Base-by-base conservation (phyloP, 2,888 invertebrate genomes). In the Drosophila koepferae region DNA sequence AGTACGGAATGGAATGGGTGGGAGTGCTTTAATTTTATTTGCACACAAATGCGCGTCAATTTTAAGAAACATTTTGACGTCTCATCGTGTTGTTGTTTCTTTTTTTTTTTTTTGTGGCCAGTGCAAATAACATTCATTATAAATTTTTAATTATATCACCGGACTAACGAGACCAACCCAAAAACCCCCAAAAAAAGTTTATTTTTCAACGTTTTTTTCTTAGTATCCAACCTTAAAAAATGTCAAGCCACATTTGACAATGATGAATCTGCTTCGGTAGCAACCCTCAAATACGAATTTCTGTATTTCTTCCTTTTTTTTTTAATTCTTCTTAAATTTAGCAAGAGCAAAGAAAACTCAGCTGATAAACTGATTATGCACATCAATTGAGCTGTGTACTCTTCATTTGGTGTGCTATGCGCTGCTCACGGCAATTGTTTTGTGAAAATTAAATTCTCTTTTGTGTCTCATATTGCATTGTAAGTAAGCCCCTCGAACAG, bases 71-170 rank as follows among this genome's bases (percentile, higher is more conserved):
- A 79, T 75, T 86, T 81, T 68, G 71, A 70, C 77, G 65, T 76
- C 78, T 74, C 72, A 58, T 72, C 76, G 76, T 59, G 58, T 71
- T 67, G 72, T 56, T 64, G 61, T 63, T 72, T 69, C 64, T 63
- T 76, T 64, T 59, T 63, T 72, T 69, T 62, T 63, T 76, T 64
- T 59, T 70, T 88, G 84, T 81, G 86, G 87, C 87, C 80, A 82
- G 77, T 77, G 86, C 82, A 90, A 90, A 90, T 90, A 90, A 87
- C 90, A 90, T 90, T 90, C 90, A 90, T 90, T 90, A 90, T 90
- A 89, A 90, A 89, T 90, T 90, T 89, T 77, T 89, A 90, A 90
- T 89, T 89, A 86, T 86, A 69, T 68, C 77, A 74, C 67, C 73
- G 60, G 71, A 68, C 77, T 58, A 73, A 72, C 70, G 68, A 53